A percentile compares a stretch with the other conserved stretches of the same genome.
Evolutionary conservation across 1,140 invertebrate species (phyloP).

Genomic region (Neotoxoptera formosana): DNA sequence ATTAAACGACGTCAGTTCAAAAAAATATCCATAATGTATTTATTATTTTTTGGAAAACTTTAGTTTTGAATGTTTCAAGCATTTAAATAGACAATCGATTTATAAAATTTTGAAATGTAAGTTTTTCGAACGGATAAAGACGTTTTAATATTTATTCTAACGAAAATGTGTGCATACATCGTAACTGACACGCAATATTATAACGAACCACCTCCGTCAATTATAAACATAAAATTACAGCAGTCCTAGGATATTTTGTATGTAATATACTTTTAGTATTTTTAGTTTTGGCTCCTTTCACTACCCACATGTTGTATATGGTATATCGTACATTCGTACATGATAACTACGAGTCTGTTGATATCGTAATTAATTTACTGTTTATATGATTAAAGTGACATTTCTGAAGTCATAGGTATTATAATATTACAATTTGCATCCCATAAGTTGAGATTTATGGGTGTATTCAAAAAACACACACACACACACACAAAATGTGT

Average conservation of each 20-base stretch:
- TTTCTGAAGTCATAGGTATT: background rate
- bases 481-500: background rate
- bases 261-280: background rate
- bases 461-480: background rate
- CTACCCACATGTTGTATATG: background rate
- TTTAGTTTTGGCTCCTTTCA: background rate
- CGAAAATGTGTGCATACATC: background rate
- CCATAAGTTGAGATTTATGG: background rate
- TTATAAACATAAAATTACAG: background rate
- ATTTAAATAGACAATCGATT: background rate
- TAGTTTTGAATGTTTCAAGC: background rate
- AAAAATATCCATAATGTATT: background rate
- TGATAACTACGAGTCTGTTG: background rate
- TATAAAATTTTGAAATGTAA: background rate
- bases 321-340: no score
- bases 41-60: background rate
- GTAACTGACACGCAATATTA: background rate
- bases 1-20: background rate
- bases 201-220: background rate
- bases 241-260: background rate
- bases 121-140: background rate
- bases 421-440: background rate
- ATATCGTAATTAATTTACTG: background rate
- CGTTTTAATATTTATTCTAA: background rate
- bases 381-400: background rate